These are phyloP conservation scores for Thyatira batis DNA, from an alignment of 2,888 invertebrate species.

Conservation along the genomic window DNA sequence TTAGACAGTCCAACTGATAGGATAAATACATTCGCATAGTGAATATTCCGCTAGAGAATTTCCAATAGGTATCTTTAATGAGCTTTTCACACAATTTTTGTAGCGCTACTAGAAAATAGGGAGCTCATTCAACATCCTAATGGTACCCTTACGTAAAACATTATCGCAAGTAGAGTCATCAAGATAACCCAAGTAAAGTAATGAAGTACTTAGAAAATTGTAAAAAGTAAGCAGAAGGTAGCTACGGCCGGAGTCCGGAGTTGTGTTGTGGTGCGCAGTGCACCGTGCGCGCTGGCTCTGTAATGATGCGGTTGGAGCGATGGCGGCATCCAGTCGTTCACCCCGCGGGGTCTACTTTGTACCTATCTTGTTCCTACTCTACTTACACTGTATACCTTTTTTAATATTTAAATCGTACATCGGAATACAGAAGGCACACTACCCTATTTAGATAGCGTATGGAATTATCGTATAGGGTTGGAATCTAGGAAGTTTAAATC, in stretches of 20 bases:
- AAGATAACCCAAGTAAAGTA: background rate
- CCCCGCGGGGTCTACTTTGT: slow-evolving; percentile 36
- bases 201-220: background rate
- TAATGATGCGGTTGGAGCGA: slow-evolving; percentile 71
- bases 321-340: slow-evolving; percentile 62
- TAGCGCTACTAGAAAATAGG: too few relatives aligned
- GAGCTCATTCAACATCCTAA: too few relatives aligned
- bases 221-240: background rate
- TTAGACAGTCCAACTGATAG: too few relatives aligned
- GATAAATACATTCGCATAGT: too few relatives aligned
- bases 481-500: too few relatives aligned
- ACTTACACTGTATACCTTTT: background rate
- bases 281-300: slow-evolving; percentile 27
- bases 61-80: too few relatives aligned
- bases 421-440: too few relatives aligned
- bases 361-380: background rate
- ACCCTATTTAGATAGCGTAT: too few relatives aligned
- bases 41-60: too few relatives aligned
- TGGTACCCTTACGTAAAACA: background rate
- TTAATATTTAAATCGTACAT: background rate
- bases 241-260: slow-evolving; percentile 4
- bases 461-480: too few relatives aligned
- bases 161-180: background rate
- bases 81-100: too few relatives aligned
- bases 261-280: slow-evolving; percentile 25